phyloP scores from a whole-genome alignment of 2,888 invertebrate genomes.

The Rhagonycha fulva region DNA sequence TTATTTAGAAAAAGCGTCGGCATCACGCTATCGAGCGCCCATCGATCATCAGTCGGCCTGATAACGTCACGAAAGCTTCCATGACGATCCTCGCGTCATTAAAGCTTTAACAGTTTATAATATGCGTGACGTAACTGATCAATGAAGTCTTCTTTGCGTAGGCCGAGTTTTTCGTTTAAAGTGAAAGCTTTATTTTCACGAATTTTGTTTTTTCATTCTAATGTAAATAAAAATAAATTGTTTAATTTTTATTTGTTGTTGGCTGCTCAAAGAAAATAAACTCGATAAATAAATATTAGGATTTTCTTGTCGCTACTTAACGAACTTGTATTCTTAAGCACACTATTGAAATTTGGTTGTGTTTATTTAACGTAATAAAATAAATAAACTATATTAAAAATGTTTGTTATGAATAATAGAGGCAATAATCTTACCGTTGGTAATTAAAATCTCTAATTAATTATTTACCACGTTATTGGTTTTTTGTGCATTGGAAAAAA shows the following conservation, averaged over 20 bases:
- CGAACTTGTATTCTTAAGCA: slow-evolving; percentile 1
- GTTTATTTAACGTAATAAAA: slow-evolving; percentile 7
- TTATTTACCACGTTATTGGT: not conserved
- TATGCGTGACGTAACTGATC: slow-evolving; percentile 10
- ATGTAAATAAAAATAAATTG: not conserved
- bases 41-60: slow-evolving; percentile 26
- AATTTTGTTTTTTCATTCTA: not conserved
- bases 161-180: slow-evolving; percentile 2
- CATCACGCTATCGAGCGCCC: slow-evolving; percentile 16
- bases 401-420: not conserved
- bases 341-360: slow-evolving; percentile 1
- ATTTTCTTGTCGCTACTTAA: slow-evolving; percentile 8
- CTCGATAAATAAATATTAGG: slow-evolving; percentile 5
- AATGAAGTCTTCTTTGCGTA: slow-evolving; percentile 11
- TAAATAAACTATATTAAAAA: slow-evolving; percentile 14
- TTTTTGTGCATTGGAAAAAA: not conserved
- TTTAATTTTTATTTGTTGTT: not conserved
- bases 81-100: slow-evolving; percentile 21
- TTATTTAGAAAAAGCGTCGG: slow-evolving; percentile 6
- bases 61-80: slow-evolving; percentile 29
- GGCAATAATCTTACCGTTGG: not conserved
- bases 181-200: not conserved
- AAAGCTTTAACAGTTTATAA: not conserved
- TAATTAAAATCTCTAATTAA: not conserved
- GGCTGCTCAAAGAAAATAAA: not conserved